Base-by-base conservation (phyloP, 1,140 invertebrate genomes). In the Conus ventricosus region DNA sequence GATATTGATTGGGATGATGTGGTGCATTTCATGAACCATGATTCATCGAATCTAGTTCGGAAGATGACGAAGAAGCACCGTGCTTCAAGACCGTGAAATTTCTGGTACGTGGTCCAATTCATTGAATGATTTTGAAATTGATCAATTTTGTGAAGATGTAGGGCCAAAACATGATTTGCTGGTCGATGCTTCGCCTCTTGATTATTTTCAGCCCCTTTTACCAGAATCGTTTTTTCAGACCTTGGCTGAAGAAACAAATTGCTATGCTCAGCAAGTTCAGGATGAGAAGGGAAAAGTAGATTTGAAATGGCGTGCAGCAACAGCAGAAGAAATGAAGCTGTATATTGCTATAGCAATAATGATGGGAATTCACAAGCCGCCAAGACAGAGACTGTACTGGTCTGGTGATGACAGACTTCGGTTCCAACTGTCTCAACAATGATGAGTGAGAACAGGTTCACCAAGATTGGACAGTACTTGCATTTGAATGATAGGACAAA, bases 391-490 rank as follows among this genome's bases (percentile, higher is more conserved):
- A 23, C 53, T 87, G 25, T 91, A 88, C 63, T 91, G 89, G 91
- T 89, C 88, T 0, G 76, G 67, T 20, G 88, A 91, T 75, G n/a
- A 51, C 8, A 88, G 55, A 23, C 71, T 87, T 39, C 88, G 86
- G 89, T 89, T 17, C 39, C 85, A n/a, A 88, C 87, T 5, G 39
- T 91, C 11, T 87, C 88, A 78, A 39, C 84, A 8, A n/a, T 86
- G 0, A 89, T 90, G 88, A 85, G 80, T 5, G 20, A 87, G 5
- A 80, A 85, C 53, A 85, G 89, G 27, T 91, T 85, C 82, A 81
- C 90, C 67, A 91, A 91, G 80, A 86, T 91, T 10, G 85, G 55
- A 0, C 88, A 91, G 81, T 91, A 91, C 85, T 90, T 92, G 39
- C 92, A 92, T 54, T 67, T 90, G 1, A 86, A 71, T 39, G 87